Percentiles rank a stretch among this genome's conserved stretches.
phyloP scores from a whole-genome alignment of 2,113 vertebrate genomes.

The Passer domesticus region DNA sequence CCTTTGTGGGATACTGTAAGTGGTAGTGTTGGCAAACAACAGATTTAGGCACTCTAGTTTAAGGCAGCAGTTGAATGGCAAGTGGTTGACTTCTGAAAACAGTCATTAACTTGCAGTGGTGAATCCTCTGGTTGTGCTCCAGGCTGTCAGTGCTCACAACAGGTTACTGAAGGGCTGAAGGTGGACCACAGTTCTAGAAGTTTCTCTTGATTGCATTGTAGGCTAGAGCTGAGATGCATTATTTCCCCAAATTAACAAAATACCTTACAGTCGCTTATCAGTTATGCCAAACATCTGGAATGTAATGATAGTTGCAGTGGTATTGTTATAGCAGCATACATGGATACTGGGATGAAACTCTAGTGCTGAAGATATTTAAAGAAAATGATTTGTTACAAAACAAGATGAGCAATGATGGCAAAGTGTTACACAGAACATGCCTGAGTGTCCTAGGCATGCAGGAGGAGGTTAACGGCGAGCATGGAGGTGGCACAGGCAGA shows the following conservation, averaged over 20 bases:
- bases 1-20: constrained; percentile 77
- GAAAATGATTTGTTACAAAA: constrained; percentile 68
- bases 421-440: constrained; percentile 73
- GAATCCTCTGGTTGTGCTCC: constrained; percentile 70
- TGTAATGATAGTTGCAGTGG: constrained; percentile 75
- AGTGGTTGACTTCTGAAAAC: constrained; percentile 77
- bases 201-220: constrained; percentile 65
- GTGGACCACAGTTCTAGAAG: constrained; percentile 66
- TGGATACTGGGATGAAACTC: constrained; percentile 73
- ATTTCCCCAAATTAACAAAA: constrained; percentile 72
- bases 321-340: constrained; percentile 76
- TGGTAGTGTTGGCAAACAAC: constrained; percentile 79
- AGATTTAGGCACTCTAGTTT: constrained; percentile 85
- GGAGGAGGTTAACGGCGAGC: constrained; percentile 82
- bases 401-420: constrained; percentile 62
- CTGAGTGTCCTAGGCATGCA: constrained; percentile 78
- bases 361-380: constrained; percentile 70
- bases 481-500: constrained; percentile 85
- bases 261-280: constrained; percentile 58
- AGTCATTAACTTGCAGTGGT: constrained; percentile 72
- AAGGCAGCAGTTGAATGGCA: constrained; percentile 84
- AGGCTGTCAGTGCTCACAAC: constrained; percentile 74
- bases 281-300: constrained; percentile 73
- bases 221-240: constrained; percentile 75
- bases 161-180: constrained; percentile 71